Percentiles rank a stretch among this genome's conserved stretches.
phyloP scores from a whole-genome alignment of 2,113 vertebrate genomes.

The Oophaga pumilio region DNA sequence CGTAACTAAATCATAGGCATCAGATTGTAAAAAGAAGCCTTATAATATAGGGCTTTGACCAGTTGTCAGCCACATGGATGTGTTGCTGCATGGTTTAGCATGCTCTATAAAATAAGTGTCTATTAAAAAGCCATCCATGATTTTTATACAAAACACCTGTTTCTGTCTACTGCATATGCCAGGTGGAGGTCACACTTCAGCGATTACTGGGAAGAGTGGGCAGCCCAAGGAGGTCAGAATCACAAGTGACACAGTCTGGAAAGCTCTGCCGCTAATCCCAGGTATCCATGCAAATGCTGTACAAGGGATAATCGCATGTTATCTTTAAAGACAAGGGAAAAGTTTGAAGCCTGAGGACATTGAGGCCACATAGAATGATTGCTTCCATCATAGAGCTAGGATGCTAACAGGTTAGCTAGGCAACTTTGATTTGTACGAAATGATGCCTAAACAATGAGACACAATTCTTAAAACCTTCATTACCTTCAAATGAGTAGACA shows the following conservation, averaged over 20 bases:
- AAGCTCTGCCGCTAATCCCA: slow-evolving; percentile 31
- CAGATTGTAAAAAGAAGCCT: not conserved
- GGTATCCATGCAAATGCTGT: slow-evolving; percentile 36
- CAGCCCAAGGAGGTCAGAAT: slow-evolving; percentile 12
- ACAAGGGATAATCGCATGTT: slow-evolving; percentile 24
- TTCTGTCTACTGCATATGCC: slow-evolving; percentile 11
- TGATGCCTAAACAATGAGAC: not conserved
- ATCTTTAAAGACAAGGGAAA: slow-evolving; percentile 8
- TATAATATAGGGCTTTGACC: not conserved
- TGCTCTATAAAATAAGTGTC: slow-evolving; percentile 9
- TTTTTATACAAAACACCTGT: not conserved
- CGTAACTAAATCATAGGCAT: not conserved
- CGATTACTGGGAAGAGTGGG: slow-evolving; percentile 1
- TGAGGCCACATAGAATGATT: slow-evolving; percentile 10
- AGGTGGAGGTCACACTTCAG: slow-evolving; percentile 45
- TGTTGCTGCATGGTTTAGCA: not conserved
- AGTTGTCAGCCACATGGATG: not conserved
- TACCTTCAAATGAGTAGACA: not conserved
- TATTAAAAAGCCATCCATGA: not conserved
- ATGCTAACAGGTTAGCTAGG: not conserved
- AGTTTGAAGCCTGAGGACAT: slow-evolving; percentile 4
- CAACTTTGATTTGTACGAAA: not conserved
- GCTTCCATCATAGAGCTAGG: slow-evolving; percentile 1
- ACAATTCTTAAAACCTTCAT: not conserved
- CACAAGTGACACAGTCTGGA: slow-evolving; percentile 20